phyloP scores from a whole-genome alignment of 2,113 vertebrate species.

The Bubo scandiacus region DNA sequence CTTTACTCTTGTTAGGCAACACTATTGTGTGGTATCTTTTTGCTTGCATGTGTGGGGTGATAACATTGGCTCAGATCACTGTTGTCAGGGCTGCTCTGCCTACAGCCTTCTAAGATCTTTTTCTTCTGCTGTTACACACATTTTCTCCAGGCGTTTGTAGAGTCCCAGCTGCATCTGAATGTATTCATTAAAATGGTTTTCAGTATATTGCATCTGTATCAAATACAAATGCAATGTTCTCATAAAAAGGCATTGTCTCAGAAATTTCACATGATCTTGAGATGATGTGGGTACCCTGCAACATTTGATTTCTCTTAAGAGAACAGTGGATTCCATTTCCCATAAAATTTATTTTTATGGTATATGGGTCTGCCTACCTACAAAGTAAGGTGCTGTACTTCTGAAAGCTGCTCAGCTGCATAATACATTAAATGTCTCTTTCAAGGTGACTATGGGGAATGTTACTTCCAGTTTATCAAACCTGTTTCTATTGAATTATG shows the following conservation, averaged over 20 bases:
- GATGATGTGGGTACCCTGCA: neutral
- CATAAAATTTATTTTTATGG: neutral
- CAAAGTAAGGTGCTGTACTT: neutral
- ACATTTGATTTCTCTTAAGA: neutral
- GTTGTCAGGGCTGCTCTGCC: conserved; percentile 24
- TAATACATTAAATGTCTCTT: neutral
- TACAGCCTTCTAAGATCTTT: neutral
- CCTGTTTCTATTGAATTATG: neutral
- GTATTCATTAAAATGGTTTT: neutral
- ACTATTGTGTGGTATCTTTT: neutral
- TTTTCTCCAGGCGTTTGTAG: neutral
- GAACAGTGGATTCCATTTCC: neutral
- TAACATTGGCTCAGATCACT: neutral
- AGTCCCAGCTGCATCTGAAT: conserved; percentile 3
- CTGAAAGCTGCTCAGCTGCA: neutral
- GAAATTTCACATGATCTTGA: neutral
- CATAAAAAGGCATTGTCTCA: neutral
- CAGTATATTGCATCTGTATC: neutral
- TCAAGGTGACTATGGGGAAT: neutral
- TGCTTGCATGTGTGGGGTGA: neutral
- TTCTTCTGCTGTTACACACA: neutral
- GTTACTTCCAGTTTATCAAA: neutral
- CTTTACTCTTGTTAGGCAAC: neutral
- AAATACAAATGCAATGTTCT: neutral
- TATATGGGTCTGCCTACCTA: neutral